Base-by-base conservation (phyloP, 2,113 vertebrate genomes). In the Lycaon pictus region DNA sequence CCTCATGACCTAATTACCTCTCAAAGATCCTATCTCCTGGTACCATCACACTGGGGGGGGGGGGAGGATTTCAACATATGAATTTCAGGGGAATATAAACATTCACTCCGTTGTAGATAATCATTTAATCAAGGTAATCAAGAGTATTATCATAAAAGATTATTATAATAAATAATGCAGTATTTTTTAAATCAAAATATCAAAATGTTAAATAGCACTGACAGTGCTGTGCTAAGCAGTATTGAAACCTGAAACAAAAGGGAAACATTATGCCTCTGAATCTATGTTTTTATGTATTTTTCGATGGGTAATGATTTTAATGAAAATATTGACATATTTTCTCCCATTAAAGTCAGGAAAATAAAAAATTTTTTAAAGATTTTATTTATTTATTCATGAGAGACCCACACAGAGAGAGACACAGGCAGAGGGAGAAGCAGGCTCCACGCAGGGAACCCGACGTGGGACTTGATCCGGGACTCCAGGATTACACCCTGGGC, bases 291-390 rank as follows among this genome's bases (percentile, higher is more conserved):
- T 82, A 53, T 53, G 1, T 79, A 48, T 80, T 80, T 60, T 13
- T 82, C 65, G 93, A 74, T 88, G 51, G 23, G 3, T 95, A 29
- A 23, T 92, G 15, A 29, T 89, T 91, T 92, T 79, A 71, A 53
- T 89, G 37, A 82, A 86, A 95, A 60, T 92, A 63, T 37, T 79
- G 60, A 48, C 86, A 1, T 76, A 51, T 51, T 71, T 43, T 96
- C n/a, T 86, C 80, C 53, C 63, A 48, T 53, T 74, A 94, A 96
- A 77, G 23, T 76, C 55, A 72, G n/a, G 8, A 60, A 87, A 94
- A 11, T 84, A 74, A 84, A 93, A 81, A 1, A 7, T 43, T 43
- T 43, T 43, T 43, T 7, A 7, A 43, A 7, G 43, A 43, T 43
- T 43, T 43, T 43, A 43, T 43, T 43, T 43, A 43, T 43, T 43